Conservation (phyloP, 1,140 invertebrate genomes). For the Ceratitis capitata region DNA sequence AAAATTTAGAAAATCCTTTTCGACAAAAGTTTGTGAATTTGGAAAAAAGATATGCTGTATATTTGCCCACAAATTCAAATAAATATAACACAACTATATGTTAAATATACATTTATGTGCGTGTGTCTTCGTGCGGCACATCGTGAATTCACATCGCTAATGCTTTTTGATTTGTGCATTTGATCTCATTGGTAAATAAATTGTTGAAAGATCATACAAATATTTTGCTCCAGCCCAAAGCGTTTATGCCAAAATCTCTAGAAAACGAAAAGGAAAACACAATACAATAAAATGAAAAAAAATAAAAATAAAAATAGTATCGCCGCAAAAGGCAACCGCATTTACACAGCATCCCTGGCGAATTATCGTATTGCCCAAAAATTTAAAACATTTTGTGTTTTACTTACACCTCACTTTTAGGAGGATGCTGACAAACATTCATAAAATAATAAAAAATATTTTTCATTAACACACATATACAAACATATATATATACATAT, state of each 20-base stretch:
- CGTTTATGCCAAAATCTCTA: neutral
- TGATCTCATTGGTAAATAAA: neutral
- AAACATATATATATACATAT: no score
- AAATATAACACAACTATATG: neutral
- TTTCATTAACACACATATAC: neutral
- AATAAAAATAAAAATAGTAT: no score
- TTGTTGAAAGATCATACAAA: neutral
- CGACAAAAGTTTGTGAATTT: neutral
- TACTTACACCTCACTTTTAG: neutral
- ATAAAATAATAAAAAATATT: neutral
- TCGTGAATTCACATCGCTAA: neutral
- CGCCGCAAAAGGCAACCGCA: no score
- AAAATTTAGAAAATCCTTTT: neutral
- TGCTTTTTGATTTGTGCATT: slow-evolving; percentile 13
- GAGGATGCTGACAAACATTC: neutral
- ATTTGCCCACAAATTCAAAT: neutral
- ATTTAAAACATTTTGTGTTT: slow-evolving; percentile 4
- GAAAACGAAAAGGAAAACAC: neutral
- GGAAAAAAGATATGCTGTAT: neutral
- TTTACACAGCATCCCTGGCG: neutral
- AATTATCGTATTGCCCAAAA: neutral
- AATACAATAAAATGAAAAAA: neutral
- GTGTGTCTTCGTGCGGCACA: neutral
- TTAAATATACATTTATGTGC: neutral
- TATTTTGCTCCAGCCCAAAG: no score